Evolutionary conservation across 1,140 invertebrate genomes (phyloP).

Genomic region (Drosophila gunungcola): DNA sequence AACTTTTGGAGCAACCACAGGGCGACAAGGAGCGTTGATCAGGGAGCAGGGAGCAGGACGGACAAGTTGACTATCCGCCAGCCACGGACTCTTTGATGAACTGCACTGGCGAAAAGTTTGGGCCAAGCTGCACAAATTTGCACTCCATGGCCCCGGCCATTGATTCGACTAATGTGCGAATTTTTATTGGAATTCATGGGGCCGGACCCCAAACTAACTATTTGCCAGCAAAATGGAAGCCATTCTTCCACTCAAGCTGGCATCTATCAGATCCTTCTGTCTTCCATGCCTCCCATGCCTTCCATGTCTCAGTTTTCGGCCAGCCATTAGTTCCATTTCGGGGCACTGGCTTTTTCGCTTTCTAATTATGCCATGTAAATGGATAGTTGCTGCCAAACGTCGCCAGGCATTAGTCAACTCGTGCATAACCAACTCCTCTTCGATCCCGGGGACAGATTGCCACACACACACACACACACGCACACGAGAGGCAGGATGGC

Average conservation of each 20-base stretch:
- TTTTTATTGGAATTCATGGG: constrained; percentile 78
- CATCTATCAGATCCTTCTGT: constrained; percentile 48
- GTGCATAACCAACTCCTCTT: constrained; percentile 63
- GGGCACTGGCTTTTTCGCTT: constrained; percentile 51
- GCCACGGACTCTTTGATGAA: constrained; percentile 63
- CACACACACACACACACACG: constrained; percentile 17
- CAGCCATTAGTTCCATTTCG: constrained; percentile 57
- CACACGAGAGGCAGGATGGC: not conserved
- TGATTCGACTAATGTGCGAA: constrained; percentile 67
- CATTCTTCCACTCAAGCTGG: constrained; percentile 21
- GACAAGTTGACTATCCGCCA: constrained; percentile 61
- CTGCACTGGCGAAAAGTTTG: constrained; percentile 67
- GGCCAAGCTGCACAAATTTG: constrained; percentile 71
- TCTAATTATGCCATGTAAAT: constrained; percentile 75
- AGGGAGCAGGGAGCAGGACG: not conserved
- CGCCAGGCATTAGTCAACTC: constrained; percentile 62
- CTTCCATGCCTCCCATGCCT: constrained; percentile 27
- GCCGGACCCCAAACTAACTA: not conserved
- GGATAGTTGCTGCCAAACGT: constrained; percentile 51
- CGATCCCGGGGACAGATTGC: constrained; percentile 29
- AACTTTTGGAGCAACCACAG: constrained; percentile 60
- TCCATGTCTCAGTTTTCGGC: constrained; percentile 53
- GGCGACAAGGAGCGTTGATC: not conserved
- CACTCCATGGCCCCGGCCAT: constrained; percentile 40
- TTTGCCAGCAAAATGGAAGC: constrained; percentile 30